These are phyloP conservation scores for Pollenia labialis DNA, from an alignment of 2,888 invertebrate genomes.

Conservation along the genomic window DNA sequence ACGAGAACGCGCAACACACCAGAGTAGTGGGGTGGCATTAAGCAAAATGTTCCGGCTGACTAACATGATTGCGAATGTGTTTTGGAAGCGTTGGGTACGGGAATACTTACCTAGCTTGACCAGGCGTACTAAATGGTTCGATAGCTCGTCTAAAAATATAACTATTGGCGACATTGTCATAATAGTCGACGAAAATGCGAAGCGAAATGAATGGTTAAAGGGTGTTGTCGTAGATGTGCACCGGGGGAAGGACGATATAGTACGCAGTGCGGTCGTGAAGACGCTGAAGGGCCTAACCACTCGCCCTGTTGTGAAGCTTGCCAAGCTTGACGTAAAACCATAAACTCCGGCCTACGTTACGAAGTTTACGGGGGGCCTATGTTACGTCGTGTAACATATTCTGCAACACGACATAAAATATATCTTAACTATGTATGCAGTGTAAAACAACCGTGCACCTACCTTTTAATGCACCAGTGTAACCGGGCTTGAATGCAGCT, in stretches of 20 bases:
- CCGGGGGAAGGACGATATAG: background rate
- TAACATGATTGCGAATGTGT: conserved; percentile 50
- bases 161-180: background rate
- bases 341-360: background rate
- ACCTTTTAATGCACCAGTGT: too few relatives aligned
- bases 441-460: too few relatives aligned
- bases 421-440: too few relatives aligned
- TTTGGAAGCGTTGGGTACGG: conserved; percentile 63
- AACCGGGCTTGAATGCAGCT: too few relatives aligned
- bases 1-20: conserved; percentile 38
- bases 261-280: background rate
- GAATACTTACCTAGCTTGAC: conserved; percentile 51
- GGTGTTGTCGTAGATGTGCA: background rate
- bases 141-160: too few relatives aligned
- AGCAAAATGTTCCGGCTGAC: conserved; percentile 60
- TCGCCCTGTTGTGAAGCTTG: background rate
- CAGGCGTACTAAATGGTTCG: conserved; percentile 51
- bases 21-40: conserved; percentile 53
- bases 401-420: too few relatives aligned
- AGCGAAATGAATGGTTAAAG: background rate
- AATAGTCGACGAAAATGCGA: background rate
- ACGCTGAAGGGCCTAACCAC: background rate
- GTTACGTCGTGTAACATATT: background rate
- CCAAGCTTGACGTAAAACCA: background rate
- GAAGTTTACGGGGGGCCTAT: conserved; percentile 7